These are phyloP conservation scores for Neomonachus schauinslandi DNA, from an alignment of 2,113 vertebrate genomes.

Conservation along the genomic window DNA sequence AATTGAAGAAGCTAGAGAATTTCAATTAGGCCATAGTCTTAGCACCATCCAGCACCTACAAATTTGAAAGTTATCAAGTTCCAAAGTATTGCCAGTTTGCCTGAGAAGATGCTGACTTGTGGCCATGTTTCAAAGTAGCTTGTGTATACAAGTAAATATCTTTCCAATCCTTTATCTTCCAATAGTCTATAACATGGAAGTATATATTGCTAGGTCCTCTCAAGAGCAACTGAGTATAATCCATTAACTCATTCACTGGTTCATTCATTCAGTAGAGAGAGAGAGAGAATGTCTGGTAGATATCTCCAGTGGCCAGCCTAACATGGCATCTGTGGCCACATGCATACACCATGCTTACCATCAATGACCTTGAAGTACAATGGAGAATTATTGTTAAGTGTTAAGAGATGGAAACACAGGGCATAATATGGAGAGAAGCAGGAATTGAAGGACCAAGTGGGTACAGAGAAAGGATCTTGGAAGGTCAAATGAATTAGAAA, in stretches of 20 bases:
- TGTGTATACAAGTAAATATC: neutral
- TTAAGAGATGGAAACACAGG: conserved; percentile 10
- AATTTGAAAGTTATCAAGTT: conserved; percentile 59
- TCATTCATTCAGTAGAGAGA: neutral
- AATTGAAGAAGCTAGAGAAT: conserved; percentile 61
- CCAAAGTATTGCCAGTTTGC: neutral
- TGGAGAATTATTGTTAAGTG: neutral
- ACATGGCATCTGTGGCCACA: neutral
- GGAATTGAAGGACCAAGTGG: neutral
- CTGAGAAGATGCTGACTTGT: conserved; percentile 11
- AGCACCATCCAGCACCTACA: conserved; percentile 30
- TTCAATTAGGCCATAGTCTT: conserved; percentile 60
- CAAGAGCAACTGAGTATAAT: neutral
- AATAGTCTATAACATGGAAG: neutral
- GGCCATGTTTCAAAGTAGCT: neutral
- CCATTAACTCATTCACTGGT: neutral
- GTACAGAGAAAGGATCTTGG: conserved; percentile 14
- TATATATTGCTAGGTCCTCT: neutral
- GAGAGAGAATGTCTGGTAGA: neutral
- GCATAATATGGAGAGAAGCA: neutral
- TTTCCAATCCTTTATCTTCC: conserved; percentile 22
- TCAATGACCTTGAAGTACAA: neutral
- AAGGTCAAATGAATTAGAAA: conserved; percentile 8
- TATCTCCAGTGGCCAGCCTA: neutral
- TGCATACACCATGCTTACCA: neutral